phyloP scores from a whole-genome alignment of 2,888 invertebrate genomes.

The Halocaridina rubra region DNA sequence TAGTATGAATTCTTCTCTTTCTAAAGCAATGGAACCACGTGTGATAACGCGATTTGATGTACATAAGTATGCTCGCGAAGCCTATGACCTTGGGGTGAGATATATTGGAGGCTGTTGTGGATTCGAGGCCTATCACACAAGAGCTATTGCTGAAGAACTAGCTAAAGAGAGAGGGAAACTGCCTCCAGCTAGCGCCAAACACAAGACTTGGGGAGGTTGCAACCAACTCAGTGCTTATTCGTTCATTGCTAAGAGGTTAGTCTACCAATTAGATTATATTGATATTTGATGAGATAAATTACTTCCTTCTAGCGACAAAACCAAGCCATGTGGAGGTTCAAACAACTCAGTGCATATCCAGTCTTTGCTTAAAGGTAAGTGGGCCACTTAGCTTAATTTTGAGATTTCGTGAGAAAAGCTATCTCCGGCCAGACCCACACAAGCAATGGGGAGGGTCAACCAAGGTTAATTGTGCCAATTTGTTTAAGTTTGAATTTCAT shows the following conservation, averaged over 20 bases:
- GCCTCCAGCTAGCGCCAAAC: conserved; percentile 25
- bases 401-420: no score
- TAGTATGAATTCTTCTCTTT: not conserved
- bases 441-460: no score
- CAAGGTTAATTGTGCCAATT: no score
- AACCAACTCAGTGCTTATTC: not conserved
- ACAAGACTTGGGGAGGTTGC: conserved; percentile 17
- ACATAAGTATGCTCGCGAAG: conserved; percentile 68
- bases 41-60: conserved; percentile 68
- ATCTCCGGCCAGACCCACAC: no score
- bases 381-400: no score
- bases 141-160: conserved; percentile 68
- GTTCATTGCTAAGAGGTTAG: not conserved
- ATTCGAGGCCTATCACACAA: conserved; percentile 69
- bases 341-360: no score
- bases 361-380: no score
- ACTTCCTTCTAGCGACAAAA: no score
- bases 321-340: no score
- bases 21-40: conserved; percentile 67
- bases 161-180: conserved; percentile 7
- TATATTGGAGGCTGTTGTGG: conserved; percentile 70
- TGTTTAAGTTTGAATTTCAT: no score
- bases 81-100: conserved; percentile 68
- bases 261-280: no score
- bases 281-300: no score